These are phyloP conservation scores for Bombus pascuorum DNA, from an alignment of 1,140 invertebrate species.

Conservation along the genomic window DNA sequence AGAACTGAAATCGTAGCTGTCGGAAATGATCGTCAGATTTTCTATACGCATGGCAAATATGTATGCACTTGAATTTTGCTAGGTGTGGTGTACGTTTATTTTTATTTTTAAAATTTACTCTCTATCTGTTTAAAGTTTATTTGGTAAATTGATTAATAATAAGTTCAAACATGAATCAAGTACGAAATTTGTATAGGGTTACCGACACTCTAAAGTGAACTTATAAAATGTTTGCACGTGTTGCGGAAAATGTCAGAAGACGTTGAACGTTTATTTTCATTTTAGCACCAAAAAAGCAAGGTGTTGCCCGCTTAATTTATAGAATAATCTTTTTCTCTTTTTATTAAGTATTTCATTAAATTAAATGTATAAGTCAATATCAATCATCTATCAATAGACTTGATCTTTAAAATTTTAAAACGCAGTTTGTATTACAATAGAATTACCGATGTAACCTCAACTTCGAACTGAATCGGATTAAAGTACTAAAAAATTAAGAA, in stretches of 20 bases:
- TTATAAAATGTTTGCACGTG: not conserved
- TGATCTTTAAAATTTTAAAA: not conserved
- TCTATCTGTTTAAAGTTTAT: not conserved
- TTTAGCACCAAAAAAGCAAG: not conserved
- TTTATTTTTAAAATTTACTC: not conserved
- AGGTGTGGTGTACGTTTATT: not conserved
- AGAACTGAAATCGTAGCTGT: slow-evolving; percentile 45
- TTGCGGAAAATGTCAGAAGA: not conserved
- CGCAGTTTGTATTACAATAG: not conserved
- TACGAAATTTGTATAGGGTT: not conserved
- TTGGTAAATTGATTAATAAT: not conserved
- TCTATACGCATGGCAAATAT: not conserved
- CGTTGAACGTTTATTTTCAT: not conserved
- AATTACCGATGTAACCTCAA: not conserved
- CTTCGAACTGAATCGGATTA: too few relatives aligned
- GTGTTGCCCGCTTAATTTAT: not conserved
- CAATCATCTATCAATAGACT: not conserved
- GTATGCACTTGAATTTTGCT: slow-evolving; percentile 8
- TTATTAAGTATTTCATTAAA: not conserved
- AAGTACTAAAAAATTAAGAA: not conserved
- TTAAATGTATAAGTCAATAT: not conserved
- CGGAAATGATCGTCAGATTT: slow-evolving; percentile 38
- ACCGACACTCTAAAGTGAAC: not conserved
- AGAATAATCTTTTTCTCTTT: not conserved
- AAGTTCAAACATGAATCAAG: not conserved